Conservation (phyloP, 2,888 invertebrate genomes). For the Muschampia plurimacula region DNA sequence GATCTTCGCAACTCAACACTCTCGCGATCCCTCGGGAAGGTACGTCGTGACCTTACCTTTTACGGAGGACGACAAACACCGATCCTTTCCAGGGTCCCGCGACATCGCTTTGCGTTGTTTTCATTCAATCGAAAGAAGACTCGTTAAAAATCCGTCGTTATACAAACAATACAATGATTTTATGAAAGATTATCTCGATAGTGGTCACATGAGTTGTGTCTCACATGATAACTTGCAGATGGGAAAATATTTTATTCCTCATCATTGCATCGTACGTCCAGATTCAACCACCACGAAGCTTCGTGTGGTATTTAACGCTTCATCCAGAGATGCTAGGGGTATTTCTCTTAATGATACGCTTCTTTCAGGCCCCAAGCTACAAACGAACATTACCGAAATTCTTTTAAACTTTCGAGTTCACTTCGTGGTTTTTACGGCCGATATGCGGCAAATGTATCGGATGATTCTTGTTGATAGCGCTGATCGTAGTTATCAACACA, state of each 20-base stretch:
- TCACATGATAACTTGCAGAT: background rate
- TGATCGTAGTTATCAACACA: constrained; percentile 51
- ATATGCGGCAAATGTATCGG: constrained; percentile 11
- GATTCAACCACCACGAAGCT: constrained; percentile 2
- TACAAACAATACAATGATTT: background rate
- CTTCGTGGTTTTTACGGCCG: constrained; percentile 1
- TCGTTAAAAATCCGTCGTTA: background rate
- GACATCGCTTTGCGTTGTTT: constrained; percentile 5
- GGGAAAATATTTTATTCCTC: constrained; percentile 3
- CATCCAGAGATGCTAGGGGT: background rate
- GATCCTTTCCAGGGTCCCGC: constrained; percentile 1
- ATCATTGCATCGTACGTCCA: background rate
- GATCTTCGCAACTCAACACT: background rate
- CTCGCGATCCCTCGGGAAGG: constrained; percentile 3
- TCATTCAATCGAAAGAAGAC: background rate
- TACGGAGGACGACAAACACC: background rate
- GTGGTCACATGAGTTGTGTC: background rate
- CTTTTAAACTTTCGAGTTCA: background rate
- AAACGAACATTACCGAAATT: constrained; percentile 1
- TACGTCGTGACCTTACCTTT: constrained; percentile 3
- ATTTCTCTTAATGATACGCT: constrained; percentile 1
- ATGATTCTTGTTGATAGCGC: constrained; percentile 30
- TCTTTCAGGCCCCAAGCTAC: background rate
- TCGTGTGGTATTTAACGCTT: constrained; percentile 5
- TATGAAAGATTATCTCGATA: background rate